Percentiles rank a stretch among this genome's conserved stretches.
phyloP scores from a whole-genome alignment of 2,888 invertebrate species.

The Smittia aterrima region DNA sequence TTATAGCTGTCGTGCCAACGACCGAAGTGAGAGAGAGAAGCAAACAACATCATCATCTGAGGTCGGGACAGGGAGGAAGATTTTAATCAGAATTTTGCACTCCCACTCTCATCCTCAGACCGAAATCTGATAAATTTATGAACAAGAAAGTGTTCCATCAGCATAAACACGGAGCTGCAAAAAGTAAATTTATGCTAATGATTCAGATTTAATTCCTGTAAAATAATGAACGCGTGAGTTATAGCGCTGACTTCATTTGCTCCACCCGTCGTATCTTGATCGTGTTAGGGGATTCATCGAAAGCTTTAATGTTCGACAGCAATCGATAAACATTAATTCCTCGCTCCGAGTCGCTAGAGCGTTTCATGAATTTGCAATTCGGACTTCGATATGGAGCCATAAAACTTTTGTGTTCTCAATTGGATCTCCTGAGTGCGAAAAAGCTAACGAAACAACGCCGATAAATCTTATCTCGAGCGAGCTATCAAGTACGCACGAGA shows the following conservation, averaged over 20 bases:
- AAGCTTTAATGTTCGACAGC: no score
- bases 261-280: no score
- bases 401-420: not conserved
- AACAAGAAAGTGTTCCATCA: not conserved
- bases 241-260: not conserved
- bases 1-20: not conserved
- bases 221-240: not conserved
- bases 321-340: not conserved
- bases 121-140: not conserved
- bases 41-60: not conserved
- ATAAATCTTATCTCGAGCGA: not conserved
- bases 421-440: not conserved
- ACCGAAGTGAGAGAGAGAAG: not conserved
- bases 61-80: not conserved
- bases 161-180: not conserved
- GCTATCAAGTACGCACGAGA: not conserved
- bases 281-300: no score
- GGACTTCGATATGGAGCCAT: not conserved
- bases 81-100: not conserved
- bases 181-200: not conserved
- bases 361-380: conserved; percentile 7
- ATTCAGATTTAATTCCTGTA: not conserved
- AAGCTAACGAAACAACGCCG: not conserved
- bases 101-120: not conserved
- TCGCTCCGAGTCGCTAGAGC: not conserved